Evolutionary conservation across 2,797 vertebrate genomes (phyloP), one percentile per base, ranked within the genome.

Genomic region (Pangasius macronema): DNA sequence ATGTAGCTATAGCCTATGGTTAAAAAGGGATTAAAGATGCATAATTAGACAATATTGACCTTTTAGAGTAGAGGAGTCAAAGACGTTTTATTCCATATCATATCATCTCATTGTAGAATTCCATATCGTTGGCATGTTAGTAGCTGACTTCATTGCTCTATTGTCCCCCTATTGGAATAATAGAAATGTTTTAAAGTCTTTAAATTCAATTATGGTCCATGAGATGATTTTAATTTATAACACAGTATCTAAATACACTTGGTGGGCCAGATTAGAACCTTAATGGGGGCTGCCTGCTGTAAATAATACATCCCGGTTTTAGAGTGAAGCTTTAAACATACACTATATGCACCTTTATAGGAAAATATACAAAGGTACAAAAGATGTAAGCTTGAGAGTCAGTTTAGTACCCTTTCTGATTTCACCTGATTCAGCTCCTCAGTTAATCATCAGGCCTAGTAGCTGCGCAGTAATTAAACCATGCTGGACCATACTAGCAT

Each of bases 391-490:
- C 30, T 57, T 36, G 5, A 57, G 39, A 76, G 73, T 76, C 11
- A n/a, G 36, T 82, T 46, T 51, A 13, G n/a, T 27, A 39, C 3
- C 77, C 2, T 59, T 81, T 81, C 53, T 82, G 24, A 46, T 10
- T 65, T 30, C 10, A 46, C 16, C 82, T 36, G 20, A 68, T 83
- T 68, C 27, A 24, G 8, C 42, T 49, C 24, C 42, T 30, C 39
- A 20, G 59, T 82, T 63, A 16, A 63, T 82, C 57, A 49, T 30
- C 80, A 49, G 80, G 14, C 20, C 39, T 20, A 20, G 27, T 30
- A 49, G 16, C 81, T 81, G n/a, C 16, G 33, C 27, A 33, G 39
- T 82, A 63, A 49, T 65, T 67, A 82, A 82, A 51, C 61, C 81
- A 82, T 2, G 16, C 61, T 13, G 42, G n/a, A 49, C 42, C 22